These are phyloP conservation scores for Caenorhabditis becei DNA, from an alignment of 2,888 invertebrate genomes.

Conservation along the genomic window DNA sequence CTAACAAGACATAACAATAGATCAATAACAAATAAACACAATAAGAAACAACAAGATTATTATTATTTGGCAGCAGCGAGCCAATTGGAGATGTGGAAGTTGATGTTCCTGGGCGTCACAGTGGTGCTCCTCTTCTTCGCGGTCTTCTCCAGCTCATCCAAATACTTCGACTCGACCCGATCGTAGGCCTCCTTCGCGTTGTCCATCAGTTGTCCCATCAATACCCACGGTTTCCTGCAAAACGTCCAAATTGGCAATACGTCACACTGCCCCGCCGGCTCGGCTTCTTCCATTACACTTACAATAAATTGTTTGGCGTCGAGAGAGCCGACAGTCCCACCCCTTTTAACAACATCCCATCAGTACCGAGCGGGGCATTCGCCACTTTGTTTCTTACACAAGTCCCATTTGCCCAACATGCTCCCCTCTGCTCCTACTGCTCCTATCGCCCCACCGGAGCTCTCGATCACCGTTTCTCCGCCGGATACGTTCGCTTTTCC, in stretches of 20 bases:
- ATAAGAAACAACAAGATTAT: constrained; percentile 7
- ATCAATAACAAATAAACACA: constrained; percentile 25
- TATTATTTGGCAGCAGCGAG: constrained; percentile 37
- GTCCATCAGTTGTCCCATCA: constrained; percentile 59
- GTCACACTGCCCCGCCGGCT: not conserved
- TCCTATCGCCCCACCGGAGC: too few species aligned
- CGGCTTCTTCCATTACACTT: constrained; percentile 8
- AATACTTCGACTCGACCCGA: constrained; percentile 63
- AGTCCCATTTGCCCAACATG: not conserved
- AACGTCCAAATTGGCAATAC: not conserved
- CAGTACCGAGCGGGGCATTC: constrained; percentile 14
- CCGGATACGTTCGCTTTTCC: too few species aligned
- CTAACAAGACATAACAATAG: constrained; percentile 7
- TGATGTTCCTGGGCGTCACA: constrained; percentile 49
- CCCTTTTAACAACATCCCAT: constrained; percentile 12
- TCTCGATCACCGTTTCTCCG: too few species aligned
- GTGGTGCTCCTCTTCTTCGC: constrained; percentile 53
- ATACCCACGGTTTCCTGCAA: constrained; percentile 66
- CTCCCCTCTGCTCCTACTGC: not conserved
- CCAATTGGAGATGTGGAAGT: constrained; percentile 62
- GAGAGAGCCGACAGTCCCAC: not conserved
- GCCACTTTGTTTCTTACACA: constrained; percentile 3
- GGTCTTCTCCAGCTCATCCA: constrained; percentile 60
- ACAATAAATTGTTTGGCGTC: constrained; percentile 18
- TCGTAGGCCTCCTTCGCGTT: constrained; percentile 46